phyloP scores from a whole-genome alignment of 2,888 invertebrate genomes.

The Tetheella fluctuosa region DNA sequence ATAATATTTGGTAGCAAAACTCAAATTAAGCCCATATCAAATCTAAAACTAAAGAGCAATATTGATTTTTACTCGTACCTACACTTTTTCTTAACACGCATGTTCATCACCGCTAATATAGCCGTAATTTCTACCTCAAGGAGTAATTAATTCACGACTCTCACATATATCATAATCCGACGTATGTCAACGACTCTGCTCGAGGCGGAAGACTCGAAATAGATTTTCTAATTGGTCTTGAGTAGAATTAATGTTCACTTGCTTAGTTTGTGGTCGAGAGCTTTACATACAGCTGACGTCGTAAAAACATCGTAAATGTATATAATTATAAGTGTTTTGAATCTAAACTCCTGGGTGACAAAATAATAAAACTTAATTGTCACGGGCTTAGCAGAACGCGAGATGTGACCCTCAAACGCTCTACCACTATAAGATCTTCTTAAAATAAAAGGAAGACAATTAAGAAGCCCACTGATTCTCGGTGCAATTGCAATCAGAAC shows the following conservation, averaged over 20 bases:
- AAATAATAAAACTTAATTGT: too few species aligned
- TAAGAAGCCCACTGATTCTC: too few species aligned
- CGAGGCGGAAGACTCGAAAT: conserved; percentile 12
- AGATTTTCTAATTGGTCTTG: conserved; percentile 9
- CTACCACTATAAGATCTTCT: too few species aligned
- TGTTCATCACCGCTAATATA: background rate
- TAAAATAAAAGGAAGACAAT: too few species aligned
- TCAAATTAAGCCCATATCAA: background rate
- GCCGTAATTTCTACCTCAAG: conserved; percentile 25
- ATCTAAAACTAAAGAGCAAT: background rate
- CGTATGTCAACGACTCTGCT: conserved; percentile 40
- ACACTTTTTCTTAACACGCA: background rate
- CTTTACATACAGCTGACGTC: background rate
- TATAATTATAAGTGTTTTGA: background rate
- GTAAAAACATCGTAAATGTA: background rate
- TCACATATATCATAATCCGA: conserved; percentile 36
- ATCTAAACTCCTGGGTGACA: too few species aligned
- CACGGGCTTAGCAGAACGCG: too few species aligned
- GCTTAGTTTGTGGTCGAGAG: background rate
- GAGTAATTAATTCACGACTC: conserved; percentile 24
- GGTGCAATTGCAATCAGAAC: too few species aligned
- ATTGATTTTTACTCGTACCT: background rate
- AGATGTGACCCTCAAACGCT: background rate
- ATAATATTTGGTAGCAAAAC: too few species aligned
- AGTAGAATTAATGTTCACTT: background rate